Conservation (phyloP, 2,113 vertebrate species). For the Phylloscopus trochiloides region DNA sequence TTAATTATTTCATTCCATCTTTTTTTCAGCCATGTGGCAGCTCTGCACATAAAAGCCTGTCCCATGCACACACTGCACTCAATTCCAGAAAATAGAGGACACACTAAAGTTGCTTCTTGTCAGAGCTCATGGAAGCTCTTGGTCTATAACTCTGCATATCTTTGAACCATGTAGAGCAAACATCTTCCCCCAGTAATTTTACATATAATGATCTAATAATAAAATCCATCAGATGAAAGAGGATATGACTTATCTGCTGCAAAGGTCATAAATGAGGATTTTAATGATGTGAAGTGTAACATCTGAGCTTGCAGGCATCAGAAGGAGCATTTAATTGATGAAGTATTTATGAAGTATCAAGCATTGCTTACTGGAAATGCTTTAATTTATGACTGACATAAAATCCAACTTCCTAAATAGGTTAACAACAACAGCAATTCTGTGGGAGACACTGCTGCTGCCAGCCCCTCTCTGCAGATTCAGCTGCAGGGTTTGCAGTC, state of each 20-base stretch:
- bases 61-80: background rate
- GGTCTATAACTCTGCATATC: background rate
- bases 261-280: background rate
- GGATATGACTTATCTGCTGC: background rate
- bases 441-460: background rate
- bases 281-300: background rate
- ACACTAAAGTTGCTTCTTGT: background rate
- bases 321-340: conserved; percentile 13
- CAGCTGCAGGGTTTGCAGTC: background rate
- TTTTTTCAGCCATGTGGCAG: background rate
- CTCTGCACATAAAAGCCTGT: background rate
- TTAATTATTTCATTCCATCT: background rate
- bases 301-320: background rate
- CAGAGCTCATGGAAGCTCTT: background rate
- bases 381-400: background rate
- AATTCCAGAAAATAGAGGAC: background rate
- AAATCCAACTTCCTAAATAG: background rate
- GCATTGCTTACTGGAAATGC: background rate
- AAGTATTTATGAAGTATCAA: conserved; percentile 19
- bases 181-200: conserved; percentile 39
- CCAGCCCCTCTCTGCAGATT: background rate
- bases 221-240: conserved; percentile 37
- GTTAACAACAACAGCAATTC: background rate
- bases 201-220: background rate
- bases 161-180: background rate